Evolutionary conservation across 53 echinoderm and acorn worm species (phyloP).

Genomic region (Patiria pectinifera): DNA sequence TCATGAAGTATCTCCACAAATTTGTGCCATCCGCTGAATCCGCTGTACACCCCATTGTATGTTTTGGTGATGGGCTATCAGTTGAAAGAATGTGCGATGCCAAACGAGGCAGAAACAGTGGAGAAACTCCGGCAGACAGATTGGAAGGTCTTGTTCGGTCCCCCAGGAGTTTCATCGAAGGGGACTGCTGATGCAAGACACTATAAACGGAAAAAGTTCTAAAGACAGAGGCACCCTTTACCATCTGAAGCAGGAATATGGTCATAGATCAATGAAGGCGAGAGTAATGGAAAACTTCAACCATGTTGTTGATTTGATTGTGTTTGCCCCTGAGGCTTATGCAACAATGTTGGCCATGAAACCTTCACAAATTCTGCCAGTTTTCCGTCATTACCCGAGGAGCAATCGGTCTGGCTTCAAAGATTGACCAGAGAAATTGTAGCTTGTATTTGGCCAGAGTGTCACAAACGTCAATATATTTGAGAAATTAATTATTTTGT

Average conservation of each 20-base stretch:
- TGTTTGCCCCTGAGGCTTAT: slow-evolving; percentile 1
- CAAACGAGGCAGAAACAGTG: too few species aligned
- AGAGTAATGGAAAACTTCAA: slow-evolving; percentile 39
- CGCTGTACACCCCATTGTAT: too few species aligned
- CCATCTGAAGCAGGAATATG: slow-evolving; percentile 52
- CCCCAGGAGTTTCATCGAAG: slow-evolving; percentile 63
- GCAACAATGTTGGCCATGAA: slow-evolving; percentile 6
- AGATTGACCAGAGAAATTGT: background rate
- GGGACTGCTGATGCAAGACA: slow-evolving; percentile 57
- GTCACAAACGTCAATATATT: too few species aligned
- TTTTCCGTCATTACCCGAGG: background rate
- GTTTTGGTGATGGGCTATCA: too few species aligned
- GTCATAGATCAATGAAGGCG: too few species aligned
- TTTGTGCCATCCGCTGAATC: too few species aligned
- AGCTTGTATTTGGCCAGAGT: too few species aligned
- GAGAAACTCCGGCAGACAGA: slow-evolving; percentile 31
- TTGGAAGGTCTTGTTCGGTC: slow-evolving; percentile 41
- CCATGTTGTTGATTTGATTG: slow-evolving; percentile 32
- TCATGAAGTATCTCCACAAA: too few species aligned
- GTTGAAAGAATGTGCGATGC: too few species aligned
- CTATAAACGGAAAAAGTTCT: slow-evolving; percentile 25
- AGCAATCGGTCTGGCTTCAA: background rate
- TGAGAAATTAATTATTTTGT: too few species aligned
- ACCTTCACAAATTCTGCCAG: background rate
- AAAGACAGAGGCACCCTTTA: slow-evolving; percentile 58